Evolutionary conservation across 2,797 vertebrate genomes (phyloP), one percentile per base, ranked within the genome.

Genomic region (Pitangus sulphuratus): DNA sequence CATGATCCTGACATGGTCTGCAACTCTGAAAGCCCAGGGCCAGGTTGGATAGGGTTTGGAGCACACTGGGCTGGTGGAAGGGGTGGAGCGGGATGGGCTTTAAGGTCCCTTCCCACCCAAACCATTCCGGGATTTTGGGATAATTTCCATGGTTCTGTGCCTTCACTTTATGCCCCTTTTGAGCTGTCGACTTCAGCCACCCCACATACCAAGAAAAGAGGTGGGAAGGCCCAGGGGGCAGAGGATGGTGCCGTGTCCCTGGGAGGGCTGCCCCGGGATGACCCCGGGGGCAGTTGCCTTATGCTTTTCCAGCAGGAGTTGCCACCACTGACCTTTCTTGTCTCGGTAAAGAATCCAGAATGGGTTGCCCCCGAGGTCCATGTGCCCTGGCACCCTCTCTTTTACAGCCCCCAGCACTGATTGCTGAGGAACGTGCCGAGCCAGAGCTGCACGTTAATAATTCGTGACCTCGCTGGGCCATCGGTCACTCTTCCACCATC

Each of bases 241-340:
- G 47, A 66, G 39, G 4, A 33, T 18, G 44, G 2, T 16, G 26
- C 21, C 25, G 21, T 58, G n/a, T 45, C 39, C 86, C 15, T 15
- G 22, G 5, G 8, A 58, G 22, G 1, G 0, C 30, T 39, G 24
- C 3, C 0, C 39, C 18, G 26, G 45, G 5, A 13, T 22, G 42
- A 5, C 37, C 0, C 2, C 25, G 6, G 6, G 9, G 8, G 33
- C 50, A 30, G 33, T 35, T 22, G 11, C 48, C 31, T 53, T 42
- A 15, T 3, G 4, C 39, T 74, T 85, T 95, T 64, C 40, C 56
- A 48, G 4, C 24, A 51, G 39, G n/a, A 66, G 65, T 54, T 64
- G 25, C 12, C 64, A 7, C n/a, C 58, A 5, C 44, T 64, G 71
- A 16, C 28, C 64, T 39, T 31, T 58, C 39, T 15, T 69, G 14